Conservation (phyloP, 2,113 vertebrate genomes). For the Maccullochella peelii region DNA sequence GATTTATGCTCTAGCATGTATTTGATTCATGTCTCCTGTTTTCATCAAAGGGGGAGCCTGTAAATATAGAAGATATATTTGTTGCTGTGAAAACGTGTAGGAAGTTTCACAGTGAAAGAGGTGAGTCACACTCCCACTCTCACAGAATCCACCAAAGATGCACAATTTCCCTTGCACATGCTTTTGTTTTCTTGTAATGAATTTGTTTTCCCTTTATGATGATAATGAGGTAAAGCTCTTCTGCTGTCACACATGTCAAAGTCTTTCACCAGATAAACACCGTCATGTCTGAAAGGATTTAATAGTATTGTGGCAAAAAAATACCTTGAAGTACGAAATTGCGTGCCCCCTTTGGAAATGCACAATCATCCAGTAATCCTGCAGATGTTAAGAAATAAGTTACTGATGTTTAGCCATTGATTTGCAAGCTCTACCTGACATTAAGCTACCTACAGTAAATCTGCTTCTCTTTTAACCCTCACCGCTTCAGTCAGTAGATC, state of each 20-base stretch:
- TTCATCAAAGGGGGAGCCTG: constrained; percentile 87
- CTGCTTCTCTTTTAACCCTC: constrained; percentile 42
- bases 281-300: constrained; percentile 25
- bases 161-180: not conserved
- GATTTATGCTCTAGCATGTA: constrained; percentile 22
- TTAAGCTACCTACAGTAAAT: constrained; percentile 26
- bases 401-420: constrained; percentile 8
- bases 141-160: not conserved
- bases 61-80: constrained; percentile 90
- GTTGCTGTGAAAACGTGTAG: constrained; percentile 96
- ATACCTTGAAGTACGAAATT: not conserved
- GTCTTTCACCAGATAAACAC: not conserved
- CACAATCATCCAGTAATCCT: constrained; percentile 5
- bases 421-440: constrained; percentile 14
- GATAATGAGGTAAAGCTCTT: too few species aligned
- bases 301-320: not conserved
- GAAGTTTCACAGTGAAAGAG: constrained; percentile 95
- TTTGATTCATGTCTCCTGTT: constrained; percentile 29
- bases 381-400: constrained; percentile 20
- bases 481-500: constrained; percentile 49
- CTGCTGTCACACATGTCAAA: too few species aligned
- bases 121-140: constrained; percentile 83
- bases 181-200: constrained; percentile 34
- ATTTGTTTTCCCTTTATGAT: constrained; percentile 54
- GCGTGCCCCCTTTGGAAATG: not conserved